Percentiles rank a stretch among this genome's conserved stretches.
These are phyloP conservation scores for Arvicanthis niloticus DNA, from an alignment of 2,113 vertebrate species.

Conservation along the genomic window DNA sequence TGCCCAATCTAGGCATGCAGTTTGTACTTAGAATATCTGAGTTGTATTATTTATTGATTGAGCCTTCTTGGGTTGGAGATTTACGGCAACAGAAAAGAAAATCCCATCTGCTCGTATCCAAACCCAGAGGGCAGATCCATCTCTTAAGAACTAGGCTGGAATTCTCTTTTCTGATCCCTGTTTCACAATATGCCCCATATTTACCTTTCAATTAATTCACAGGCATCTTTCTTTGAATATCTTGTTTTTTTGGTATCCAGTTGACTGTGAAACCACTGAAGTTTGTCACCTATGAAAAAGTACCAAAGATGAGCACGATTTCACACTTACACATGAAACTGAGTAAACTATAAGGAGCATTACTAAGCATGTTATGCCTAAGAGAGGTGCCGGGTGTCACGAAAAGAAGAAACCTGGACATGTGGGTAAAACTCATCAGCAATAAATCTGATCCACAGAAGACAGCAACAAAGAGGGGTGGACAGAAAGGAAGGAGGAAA, in stretches of 20 bases:
- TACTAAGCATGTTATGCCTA: neutral
- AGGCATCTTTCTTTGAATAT: conserved; percentile 93
- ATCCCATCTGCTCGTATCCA: neutral
- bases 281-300: conserved; percentile 92
- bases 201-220: conserved; percentile 95
- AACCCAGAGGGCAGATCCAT: neutral
- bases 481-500: neutral
- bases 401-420: neutral
- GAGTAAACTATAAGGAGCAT: neutral
- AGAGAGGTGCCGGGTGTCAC: neutral
- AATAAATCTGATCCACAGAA: neutral
- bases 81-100: neutral
- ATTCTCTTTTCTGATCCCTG: neutral
- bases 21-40: no score
- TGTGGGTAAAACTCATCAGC: neutral
- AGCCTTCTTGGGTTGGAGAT: no score
- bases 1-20: no score
- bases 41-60: no score
- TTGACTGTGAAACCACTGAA: conserved; percentile 96
- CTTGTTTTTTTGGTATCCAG: conserved; percentile 89
- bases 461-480: neutral
- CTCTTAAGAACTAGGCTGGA: neutral
- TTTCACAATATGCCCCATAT: neutral
- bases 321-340: neutral
- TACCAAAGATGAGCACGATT: neutral